Evolutionary conservation across 1,140 invertebrate genomes (phyloP).

Genomic region (Magallana gigas): DNA sequence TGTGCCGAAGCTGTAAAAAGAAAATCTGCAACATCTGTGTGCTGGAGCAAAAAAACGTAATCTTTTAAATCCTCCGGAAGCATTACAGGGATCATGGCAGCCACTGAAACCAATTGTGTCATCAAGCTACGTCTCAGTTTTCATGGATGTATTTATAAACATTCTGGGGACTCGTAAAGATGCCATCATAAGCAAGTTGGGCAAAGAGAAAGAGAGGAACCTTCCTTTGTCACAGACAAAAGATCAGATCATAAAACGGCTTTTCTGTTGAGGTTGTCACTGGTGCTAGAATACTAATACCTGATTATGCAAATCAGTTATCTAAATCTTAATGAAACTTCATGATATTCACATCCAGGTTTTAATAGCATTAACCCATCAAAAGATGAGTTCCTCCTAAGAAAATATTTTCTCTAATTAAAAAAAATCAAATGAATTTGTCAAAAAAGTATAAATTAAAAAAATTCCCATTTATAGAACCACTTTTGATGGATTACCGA

Average conservation of each 20-base stretch:
- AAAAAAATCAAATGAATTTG: too few species aligned
- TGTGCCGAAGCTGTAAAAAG: neutral
- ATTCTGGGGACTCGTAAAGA: slow-evolving; percentile 2
- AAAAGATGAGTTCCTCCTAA: too few species aligned
- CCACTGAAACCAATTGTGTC: neutral
- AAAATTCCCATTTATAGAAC: too few species aligned
- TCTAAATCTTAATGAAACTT: neutral
- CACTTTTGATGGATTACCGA: too few species aligned
- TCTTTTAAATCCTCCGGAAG: neutral
- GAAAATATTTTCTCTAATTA: too few species aligned
- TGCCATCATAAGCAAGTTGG: slow-evolving; percentile 23
- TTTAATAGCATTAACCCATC: neutral
- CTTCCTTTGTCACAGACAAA: neutral
- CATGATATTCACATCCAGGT: neutral
- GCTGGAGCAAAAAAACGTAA: neutral
- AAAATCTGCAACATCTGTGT: slow-evolving; percentile 1
- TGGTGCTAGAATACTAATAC: slow-evolving; percentile 16
- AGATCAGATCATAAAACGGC: slow-evolving; percentile 6
- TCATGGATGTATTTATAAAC: slow-evolving; percentile 9
- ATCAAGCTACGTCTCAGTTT: neutral
- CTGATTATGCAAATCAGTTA: slow-evolving; percentile 9
- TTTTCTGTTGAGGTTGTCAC: neutral
- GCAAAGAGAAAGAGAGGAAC: neutral
- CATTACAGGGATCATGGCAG: neutral
- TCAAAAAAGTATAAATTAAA: too few species aligned